These are phyloP conservation scores for Erebia ligea DNA, from an alignment of 2,888 invertebrate species.

Conservation along the genomic window DNA sequence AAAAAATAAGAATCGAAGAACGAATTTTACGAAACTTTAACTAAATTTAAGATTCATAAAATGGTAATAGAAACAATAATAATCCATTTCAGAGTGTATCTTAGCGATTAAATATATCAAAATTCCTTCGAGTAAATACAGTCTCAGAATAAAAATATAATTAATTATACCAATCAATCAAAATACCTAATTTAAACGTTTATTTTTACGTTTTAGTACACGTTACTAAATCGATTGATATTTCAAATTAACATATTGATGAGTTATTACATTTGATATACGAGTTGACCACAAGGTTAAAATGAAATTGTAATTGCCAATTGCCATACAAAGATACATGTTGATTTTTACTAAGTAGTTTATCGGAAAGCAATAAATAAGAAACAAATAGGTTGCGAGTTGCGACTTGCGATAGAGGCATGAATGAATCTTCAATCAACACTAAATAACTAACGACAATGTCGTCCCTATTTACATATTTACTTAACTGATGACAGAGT, in stretches of 20 bases:
- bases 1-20: too few species aligned
- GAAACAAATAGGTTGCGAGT: slow-evolving; percentile 2
- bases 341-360: slow-evolving; percentile 7
- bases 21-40: not conserved
- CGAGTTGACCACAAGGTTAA: not conserved
- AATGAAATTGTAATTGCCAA: not conserved
- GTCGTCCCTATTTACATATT: not conserved
- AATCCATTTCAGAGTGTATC: not conserved
- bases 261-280: not conserved
- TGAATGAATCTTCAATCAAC: slow-evolving; percentile 6
- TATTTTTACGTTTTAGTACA: too few species aligned
- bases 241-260: slow-evolving; percentile 1
- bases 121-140: not conserved
- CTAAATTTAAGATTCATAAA: not conserved
- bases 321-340: not conserved
- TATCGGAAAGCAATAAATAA: slow-evolving; percentile 15
- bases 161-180: not conserved
- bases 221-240: not conserved
- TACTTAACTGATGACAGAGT: not conserved
- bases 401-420: not conserved
- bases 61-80: not conserved
- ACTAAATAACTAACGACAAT: not conserved
- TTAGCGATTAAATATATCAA: not conserved
- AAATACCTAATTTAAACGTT: not conserved
- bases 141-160: not conserved